Evolutionary conservation across 2,113 vertebrate species (phyloP).

Genomic region (Pantherophis guttatus): DNA sequence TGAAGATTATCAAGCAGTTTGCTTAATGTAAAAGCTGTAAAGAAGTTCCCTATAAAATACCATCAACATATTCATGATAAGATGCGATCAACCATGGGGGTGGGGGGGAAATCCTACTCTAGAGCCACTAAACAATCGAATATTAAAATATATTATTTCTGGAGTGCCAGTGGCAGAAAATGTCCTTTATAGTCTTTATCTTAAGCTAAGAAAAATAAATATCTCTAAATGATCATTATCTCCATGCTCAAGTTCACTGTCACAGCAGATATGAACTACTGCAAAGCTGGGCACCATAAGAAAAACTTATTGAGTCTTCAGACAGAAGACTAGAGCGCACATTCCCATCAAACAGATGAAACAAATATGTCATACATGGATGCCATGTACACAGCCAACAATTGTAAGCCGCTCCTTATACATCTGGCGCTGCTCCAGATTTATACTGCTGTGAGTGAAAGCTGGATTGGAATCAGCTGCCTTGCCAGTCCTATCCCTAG

Average conservation of each 20-base stretch:
- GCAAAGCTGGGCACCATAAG: neutral
- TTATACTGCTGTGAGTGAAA: neutral
- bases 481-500: neutral
- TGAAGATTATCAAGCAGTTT: slow-evolving; percentile 42
- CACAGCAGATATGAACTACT: slow-evolving; percentile 50
- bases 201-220: neutral
- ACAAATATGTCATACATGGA: neutral
- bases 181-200: neutral
- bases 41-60: neutral
- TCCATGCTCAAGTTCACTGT: slow-evolving; percentile 41
- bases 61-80: neutral
- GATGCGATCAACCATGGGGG: neutral
- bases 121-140: slow-evolving; percentile 27
- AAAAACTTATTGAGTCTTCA: neutral
- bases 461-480: slow-evolving; percentile 14
- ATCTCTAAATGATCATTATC: neutral
- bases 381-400: neutral
- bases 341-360: neutral
- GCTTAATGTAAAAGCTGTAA: neutral
- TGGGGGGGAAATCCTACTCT: neutral
- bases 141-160: slow-evolving; percentile 52
- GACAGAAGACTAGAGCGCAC: neutral
- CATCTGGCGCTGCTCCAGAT: neutral
- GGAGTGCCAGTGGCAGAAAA: neutral
- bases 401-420: neutral